phyloP scores from a whole-genome alignment of 2,113 vertebrate species.

The Oryzias woworae region DNA sequence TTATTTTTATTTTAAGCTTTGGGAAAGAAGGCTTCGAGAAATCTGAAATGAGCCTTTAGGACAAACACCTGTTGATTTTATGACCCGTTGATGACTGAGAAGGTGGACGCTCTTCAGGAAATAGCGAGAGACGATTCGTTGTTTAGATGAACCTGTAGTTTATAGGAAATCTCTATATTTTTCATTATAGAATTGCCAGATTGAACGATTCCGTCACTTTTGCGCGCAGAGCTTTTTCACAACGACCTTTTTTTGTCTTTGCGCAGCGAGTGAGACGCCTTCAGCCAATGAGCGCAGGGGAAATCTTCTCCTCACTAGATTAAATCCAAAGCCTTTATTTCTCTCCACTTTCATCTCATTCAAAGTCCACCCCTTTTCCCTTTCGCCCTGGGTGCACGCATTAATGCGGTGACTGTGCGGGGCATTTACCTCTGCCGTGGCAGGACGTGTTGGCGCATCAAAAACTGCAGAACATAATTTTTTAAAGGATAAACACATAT shows the following conservation, averaged over 20 bases:
- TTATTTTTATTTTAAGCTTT: constrained; percentile 60
- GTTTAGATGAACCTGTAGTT: no score
- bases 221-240: constrained; percentile 63
- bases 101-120: background rate
- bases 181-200: no score
- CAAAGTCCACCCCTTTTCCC: constrained; percentile 86
- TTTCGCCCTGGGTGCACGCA: constrained; percentile 65
- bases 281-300: constrained; percentile 71
- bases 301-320: constrained; percentile 87
- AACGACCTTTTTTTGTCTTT: constrained; percentile 72
- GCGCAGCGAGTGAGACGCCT: constrained; percentile 77
- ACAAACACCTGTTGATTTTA: constrained; percentile 77
- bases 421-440: constrained; percentile 49
- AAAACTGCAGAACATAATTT: no score
- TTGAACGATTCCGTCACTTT: constrained; percentile 10
- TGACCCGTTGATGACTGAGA: constrained; percentile 52
- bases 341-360: constrained; percentile 92
- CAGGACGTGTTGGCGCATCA: background rate
- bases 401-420: constrained; percentile 55
- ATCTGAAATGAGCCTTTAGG: background rate
- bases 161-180: no score
- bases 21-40: constrained; percentile 14
- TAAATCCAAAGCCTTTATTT: constrained; percentile 97
- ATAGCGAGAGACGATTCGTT: no score
- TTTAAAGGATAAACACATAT: background rate